Evolutionary conservation across 2,888 invertebrate genomes (phyloP).

Genomic region (Ptilodon capucinus): DNA sequence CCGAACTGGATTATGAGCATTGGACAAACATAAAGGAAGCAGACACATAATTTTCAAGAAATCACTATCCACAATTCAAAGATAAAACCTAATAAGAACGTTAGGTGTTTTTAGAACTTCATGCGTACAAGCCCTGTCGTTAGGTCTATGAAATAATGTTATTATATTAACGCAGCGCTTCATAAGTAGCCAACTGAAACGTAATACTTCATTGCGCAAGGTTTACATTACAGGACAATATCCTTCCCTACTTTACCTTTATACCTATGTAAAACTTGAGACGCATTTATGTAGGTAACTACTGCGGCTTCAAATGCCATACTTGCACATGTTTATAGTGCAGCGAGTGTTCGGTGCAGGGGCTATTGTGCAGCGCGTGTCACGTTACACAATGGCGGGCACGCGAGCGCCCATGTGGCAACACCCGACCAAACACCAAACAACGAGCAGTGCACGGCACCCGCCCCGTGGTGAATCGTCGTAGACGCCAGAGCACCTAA

Average conservation of each 20-base stretch:
- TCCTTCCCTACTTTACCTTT: background rate
- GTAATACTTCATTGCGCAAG: too few relatives aligned
- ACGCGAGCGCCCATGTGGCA: conserved; percentile 42
- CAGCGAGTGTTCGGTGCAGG: conserved; percentile 15
- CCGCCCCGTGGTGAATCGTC: background rate
- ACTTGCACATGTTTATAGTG: conserved; percentile 14
- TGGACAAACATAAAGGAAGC: background rate
- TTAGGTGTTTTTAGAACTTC: too few relatives aligned
- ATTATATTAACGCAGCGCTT: too few relatives aligned
- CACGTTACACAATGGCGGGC: conserved; percentile 46
- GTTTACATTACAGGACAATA: background rate
- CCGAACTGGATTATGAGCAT: background rate
- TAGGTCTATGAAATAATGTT: too few relatives aligned
- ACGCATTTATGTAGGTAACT: background rate
- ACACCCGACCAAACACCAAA: conserved; percentile 5
- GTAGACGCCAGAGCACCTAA: conserved; percentile 3
- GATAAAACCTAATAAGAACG: too few relatives aligned
- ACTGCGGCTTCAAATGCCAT: conserved; percentile 6
- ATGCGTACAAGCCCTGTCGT: too few relatives aligned
- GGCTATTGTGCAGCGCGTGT: conserved; percentile 34
- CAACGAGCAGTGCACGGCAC: conserved; percentile 2
- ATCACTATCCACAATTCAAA: too few relatives aligned
- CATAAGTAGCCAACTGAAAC: too few relatives aligned
- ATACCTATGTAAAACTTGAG: background rate
- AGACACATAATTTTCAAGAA: too few relatives aligned